These are phyloP conservation scores for Pangasianodon hypophthalmus DNA, from an alignment of 2,113 vertebrate genomes.

Conservation along the genomic window DNA sequence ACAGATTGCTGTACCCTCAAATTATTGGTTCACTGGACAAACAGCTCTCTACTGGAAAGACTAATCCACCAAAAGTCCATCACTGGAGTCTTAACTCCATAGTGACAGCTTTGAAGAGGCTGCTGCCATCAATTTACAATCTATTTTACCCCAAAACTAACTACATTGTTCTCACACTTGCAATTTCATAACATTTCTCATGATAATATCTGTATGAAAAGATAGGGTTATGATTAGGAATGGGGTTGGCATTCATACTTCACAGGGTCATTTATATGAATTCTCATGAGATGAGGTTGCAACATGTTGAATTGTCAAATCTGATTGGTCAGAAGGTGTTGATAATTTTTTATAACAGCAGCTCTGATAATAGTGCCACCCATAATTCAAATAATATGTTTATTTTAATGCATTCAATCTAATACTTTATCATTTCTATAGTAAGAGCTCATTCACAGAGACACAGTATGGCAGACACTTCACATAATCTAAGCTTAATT, in stretches of 20 bases:
- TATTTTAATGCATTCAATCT: background rate
- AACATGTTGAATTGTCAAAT: background rate
- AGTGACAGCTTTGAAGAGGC: background rate
- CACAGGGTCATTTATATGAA: background rate
- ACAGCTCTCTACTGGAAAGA: background rate
- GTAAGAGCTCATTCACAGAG: background rate
- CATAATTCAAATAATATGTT: background rate
- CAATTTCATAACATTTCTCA: background rate
- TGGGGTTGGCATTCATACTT: background rate
- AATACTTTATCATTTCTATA: background rate
- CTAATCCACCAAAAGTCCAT: background rate
- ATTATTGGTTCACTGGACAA: background rate
- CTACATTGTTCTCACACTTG: background rate
- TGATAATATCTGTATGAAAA: background rate
- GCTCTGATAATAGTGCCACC: background rate
- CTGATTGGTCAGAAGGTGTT: background rate
- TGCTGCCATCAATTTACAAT: background rate
- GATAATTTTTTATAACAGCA: background rate
- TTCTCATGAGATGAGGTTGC: background rate
- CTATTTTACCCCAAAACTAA: background rate
- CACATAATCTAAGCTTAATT: background rate
- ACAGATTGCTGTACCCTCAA: background rate
- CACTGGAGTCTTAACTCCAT: background rate
- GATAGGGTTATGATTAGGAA: background rate
- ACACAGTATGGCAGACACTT: background rate